Evolutionary conservation across 2,888 invertebrate genomes (phyloP).

Genomic region (Drosophila suboccidentalis): DNA sequence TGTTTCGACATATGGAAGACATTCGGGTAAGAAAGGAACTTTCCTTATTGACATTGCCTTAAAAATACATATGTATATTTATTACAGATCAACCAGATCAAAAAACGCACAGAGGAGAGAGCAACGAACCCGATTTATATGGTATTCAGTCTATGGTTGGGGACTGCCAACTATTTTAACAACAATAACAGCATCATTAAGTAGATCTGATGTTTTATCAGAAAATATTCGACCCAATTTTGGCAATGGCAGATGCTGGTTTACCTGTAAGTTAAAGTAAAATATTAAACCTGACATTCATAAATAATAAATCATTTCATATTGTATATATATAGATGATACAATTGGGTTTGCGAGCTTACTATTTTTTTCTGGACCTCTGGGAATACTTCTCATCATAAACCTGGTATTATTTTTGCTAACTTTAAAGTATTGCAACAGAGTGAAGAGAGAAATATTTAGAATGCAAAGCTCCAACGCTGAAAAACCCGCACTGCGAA

Average conservation of each 20-base stretch:
- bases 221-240: slow-evolving; percentile 87
- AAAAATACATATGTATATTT: background rate
- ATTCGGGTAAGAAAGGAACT: slow-evolving; percentile 89
- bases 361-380: slow-evolving; percentile 89
- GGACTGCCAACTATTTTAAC: slow-evolving; percentile 88
- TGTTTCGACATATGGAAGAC: slow-evolving; percentile 94
- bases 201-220: slow-evolving; percentile 86
- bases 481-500: slow-evolving; percentile 87
- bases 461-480: slow-evolving; percentile 89
- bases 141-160: slow-evolving; percentile 91
- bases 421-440: slow-evolving; percentile 90
- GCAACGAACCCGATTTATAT: slow-evolving; percentile 87
- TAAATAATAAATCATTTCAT: background rate
- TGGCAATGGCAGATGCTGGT: slow-evolving; percentile 89
- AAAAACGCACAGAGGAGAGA: slow-evolving; percentile 66
- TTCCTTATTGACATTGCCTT: background rate
- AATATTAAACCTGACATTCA: background rate
- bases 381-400: slow-evolving; percentile 88
- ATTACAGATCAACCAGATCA: slow-evolving; percentile 74
- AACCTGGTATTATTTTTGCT: slow-evolving; percentile 90
- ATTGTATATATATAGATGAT: slow-evolving; percentile 68
- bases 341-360: slow-evolving; percentile 84
- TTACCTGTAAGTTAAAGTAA: slow-evolving; percentile 81
- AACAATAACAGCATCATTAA: slow-evolving; percentile 87
- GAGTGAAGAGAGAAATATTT: slow-evolving; percentile 91